phyloP scores from a whole-genome alignment of 2,797 vertebrate genomes.

The Acanthornis magna region DNA sequence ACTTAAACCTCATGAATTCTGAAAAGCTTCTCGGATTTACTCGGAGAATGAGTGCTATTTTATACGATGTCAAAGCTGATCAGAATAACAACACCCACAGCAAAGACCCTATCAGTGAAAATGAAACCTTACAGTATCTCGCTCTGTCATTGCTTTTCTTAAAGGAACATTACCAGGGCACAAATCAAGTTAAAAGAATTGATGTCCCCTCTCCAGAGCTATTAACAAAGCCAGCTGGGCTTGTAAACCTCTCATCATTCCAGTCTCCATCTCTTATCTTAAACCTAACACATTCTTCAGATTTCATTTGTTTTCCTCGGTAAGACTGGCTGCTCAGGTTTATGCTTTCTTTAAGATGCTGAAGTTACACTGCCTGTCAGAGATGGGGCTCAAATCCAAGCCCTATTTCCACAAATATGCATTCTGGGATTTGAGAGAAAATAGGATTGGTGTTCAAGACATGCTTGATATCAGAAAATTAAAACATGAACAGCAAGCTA shows the following conservation, averaged over 20 bases:
- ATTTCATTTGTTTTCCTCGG: not conserved
- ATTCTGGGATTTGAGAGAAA: constrained; percentile 22
- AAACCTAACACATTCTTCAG: not conserved
- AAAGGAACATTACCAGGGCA: not conserved
- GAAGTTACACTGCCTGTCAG: not conserved
- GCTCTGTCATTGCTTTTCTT: not conserved
- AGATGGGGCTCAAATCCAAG: not conserved
- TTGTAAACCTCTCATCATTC: not conserved
- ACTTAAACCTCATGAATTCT: constrained; percentile 69
- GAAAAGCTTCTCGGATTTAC: constrained; percentile 58
- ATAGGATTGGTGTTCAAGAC: not conserved
- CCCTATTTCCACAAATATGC: not conserved
- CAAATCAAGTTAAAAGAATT: not conserved
- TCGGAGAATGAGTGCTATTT: constrained; percentile 57
- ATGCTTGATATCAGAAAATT: not conserved
- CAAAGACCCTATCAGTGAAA: not conserved
- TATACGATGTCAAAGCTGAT: constrained; percentile 55
- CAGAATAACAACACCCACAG: constrained; percentile 53
- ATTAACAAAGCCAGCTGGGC: not conserved
- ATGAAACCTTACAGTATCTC: not conserved
- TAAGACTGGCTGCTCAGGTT: not conserved
- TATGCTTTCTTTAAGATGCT: not conserved
- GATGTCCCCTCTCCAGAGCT: not conserved
- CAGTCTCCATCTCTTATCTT: not conserved
- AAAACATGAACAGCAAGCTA: not conserved